These are phyloP conservation scores for Dexiosoma caninum DNA, from an alignment of 2,888 invertebrate species.

Conservation along the genomic window DNA sequence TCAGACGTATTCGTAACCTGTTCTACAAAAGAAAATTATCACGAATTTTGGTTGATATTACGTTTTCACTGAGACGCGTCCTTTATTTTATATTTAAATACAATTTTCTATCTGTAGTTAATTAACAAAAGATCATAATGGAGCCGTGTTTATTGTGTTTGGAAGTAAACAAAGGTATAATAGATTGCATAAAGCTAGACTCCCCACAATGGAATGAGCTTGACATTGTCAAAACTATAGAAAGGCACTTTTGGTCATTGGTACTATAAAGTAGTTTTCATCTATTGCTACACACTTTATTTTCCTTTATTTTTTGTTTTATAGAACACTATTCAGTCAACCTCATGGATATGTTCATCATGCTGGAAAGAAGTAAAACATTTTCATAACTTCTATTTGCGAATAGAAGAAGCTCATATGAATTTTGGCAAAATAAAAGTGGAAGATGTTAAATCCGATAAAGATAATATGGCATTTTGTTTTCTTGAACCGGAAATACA, in stretches of 20 bases:
- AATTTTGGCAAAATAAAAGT: slow-evolving; percentile 31
- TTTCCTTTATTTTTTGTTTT: no score
- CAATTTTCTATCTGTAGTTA: no score
- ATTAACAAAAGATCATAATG: slow-evolving; percentile 6
- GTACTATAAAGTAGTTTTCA: no score
- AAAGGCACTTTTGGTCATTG: slow-evolving; percentile 43
- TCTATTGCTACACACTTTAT: no score
- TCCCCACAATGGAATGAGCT: slow-evolving; percentile 35
- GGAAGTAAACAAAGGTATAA: slow-evolving; percentile 29
- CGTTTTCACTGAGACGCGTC: no score
- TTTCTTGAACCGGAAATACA: slow-evolving; percentile 20
- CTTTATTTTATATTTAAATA: no score
- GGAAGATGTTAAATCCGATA: not conserved
- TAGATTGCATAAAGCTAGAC: slow-evolving; percentile 11
- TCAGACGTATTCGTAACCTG: no score
- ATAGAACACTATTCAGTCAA: not conserved
- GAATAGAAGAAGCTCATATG: slow-evolving; percentile 33
- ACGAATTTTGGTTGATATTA: no score
- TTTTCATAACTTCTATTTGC: slow-evolving; percentile 49
- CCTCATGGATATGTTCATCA: slow-evolving; percentile 16
- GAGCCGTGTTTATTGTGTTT: slow-evolving; percentile 39
- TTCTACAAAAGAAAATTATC: no score
- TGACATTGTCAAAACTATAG: slow-evolving; percentile 3
- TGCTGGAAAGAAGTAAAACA: slow-evolving; percentile 29
- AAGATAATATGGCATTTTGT: not conserved